phyloP scores from a whole-genome alignment of 2,113 vertebrate genomes.

The Neoarius graeffei region DNA sequence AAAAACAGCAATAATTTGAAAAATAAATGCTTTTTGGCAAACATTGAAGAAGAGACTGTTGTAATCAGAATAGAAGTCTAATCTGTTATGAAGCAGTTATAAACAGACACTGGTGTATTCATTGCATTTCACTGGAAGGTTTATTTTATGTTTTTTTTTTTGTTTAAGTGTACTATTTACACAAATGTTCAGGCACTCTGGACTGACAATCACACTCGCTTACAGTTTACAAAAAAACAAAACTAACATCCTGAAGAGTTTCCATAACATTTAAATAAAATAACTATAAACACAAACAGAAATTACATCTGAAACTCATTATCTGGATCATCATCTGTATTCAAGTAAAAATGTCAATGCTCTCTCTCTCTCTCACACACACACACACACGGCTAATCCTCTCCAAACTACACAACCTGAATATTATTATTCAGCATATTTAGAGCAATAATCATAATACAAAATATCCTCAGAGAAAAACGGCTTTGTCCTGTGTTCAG shows the following conservation, averaged over 20 bases:
- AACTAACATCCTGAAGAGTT: constrained; percentile 64
- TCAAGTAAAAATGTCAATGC: constrained; percentile 22
- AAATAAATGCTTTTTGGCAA: neutral
- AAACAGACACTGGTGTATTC: neutral
- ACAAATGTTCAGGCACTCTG: constrained; percentile 79
- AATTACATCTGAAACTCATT: constrained; percentile 47
- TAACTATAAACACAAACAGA: constrained; percentile 64
- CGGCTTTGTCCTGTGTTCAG: neutral
- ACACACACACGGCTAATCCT: neutral
- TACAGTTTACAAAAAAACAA: constrained; percentile 60
- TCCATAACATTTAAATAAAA: constrained; percentile 67
- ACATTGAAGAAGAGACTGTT: neutral
- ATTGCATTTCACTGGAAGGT: constrained; percentile 15
- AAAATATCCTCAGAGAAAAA: neutral
- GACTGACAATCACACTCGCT: constrained; percentile 64
- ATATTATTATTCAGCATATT: constrained; percentile 18
- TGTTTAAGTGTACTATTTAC: constrained; percentile 69
- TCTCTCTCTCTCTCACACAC: neutral
- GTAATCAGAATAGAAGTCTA: neutral
- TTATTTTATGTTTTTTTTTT: constrained; percentile 60
- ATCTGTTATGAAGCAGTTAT: neutral
- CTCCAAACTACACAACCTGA: constrained; percentile 8
- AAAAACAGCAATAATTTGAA: neutral
- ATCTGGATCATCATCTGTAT: neutral
- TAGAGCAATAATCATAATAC: neutral